Evolutionary conservation across 2,113 vertebrate genomes (phyloP).

Genomic region (Picathartes gymnocephalus): DNA sequence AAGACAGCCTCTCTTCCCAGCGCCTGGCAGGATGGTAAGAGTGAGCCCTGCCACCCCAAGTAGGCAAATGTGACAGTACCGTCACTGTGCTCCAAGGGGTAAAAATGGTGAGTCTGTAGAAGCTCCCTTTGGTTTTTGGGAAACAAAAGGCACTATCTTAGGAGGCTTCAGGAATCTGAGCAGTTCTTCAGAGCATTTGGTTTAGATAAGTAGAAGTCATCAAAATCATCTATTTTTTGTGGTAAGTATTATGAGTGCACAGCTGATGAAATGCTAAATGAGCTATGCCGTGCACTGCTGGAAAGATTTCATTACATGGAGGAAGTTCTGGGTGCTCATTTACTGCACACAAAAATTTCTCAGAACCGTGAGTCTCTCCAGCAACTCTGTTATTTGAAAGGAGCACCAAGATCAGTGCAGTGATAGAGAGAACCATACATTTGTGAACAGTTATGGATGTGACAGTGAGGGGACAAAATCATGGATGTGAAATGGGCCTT

Average conservation of each 20-base stretch:
- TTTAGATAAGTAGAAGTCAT: neutral
- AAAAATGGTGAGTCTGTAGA: neutral
- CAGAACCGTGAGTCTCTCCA: neutral
- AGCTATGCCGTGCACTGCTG: neutral
- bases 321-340: neutral
- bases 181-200: neutral
- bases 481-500: neutral
- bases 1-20: neutral
- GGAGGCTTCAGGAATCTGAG: neutral
- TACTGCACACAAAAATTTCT: neutral
- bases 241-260: neutral
- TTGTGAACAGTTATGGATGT: neutral
- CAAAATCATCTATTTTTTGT: neutral
- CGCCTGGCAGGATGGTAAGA: rapidly evolving
- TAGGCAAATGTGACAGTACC: neutral
- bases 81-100: neutral
- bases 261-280: neutral
- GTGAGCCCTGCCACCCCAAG: rapidly evolving
- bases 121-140: neutral
- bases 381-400: neutral
- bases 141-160: neutral
- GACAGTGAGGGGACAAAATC: neutral
- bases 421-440: neutral
- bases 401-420: neutral
- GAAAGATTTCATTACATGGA: neutral